A percentile compares a stretch with the other conserved stretches of the same genome.
These are phyloP conservation scores for Danio kyathit DNA, from an alignment of 2,797 vertebrate genomes.

Conservation along the genomic window DNA sequence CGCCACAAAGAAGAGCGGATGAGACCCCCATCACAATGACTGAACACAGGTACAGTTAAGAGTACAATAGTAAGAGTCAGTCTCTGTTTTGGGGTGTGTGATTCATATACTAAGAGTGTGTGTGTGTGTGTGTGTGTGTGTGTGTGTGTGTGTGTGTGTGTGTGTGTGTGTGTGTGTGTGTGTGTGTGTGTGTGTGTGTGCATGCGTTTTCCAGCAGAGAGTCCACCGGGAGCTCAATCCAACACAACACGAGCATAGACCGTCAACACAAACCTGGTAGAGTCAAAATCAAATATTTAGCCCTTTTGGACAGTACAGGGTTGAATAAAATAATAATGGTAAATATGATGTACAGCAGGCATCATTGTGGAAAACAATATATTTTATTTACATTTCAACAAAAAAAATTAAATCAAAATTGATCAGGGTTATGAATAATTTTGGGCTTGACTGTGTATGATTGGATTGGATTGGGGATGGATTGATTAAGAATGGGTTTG, in stretches of 20 bases:
- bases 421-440: no score
- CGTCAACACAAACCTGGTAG: constrained; percentile 27
- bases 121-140: constrained; percentile 18
- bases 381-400: no score
- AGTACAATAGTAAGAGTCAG: not conserved
- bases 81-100: not conserved
- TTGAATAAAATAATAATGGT: no score
- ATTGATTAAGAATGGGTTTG: no score
- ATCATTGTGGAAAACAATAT: no score
- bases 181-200: not conserved
- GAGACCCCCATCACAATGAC: constrained; percentile 40
- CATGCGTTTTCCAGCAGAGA: constrained; percentile 14
- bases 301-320: no score
- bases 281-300: not conserved
- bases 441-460: no score
- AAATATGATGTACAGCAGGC: no score
- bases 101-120: not conserved
- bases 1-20: constrained; percentile 57
- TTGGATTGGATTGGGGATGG: no score
- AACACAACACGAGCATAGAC: constrained; percentile 8
- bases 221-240: constrained; percentile 5
- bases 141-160: not conserved
- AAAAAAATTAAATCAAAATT: no score
- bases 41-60: constrained; percentile 68
- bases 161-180: not conserved